Base-by-base conservation (phyloP, 2,888 invertebrate species). In the Synanthedon andrenaeformis region DNA sequence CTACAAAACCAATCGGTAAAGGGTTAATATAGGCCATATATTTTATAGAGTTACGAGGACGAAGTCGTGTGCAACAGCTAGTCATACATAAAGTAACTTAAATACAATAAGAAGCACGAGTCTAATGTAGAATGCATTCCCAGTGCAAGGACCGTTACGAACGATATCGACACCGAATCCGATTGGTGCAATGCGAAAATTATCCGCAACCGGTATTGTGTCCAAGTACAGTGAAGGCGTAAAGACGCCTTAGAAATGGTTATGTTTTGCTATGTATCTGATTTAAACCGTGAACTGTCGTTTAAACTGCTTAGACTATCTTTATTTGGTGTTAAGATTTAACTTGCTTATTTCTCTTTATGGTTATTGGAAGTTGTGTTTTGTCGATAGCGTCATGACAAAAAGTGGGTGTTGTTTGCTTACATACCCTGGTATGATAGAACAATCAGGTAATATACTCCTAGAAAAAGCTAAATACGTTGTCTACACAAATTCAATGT, bases 151-250 rank as follows among this genome's bases (percentile, higher is more conserved):
- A 83, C 83, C 82, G 81, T 85, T 83, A 82, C 76, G 62, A 72
- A 67, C 71, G 75, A 77, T 79, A 82, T 82, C 78, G 76, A 73
- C 70, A 76, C 72, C 74, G 74, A 79, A 81, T 78, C 75, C 76
- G 77, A 83, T 82, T 79, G 76, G 67, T 69, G 79, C 82, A 82
- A 79, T 80, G 82, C 77, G 82, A 85, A 84, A 83, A 84, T 81
- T 83, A 84, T 82, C 80, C 77, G 66, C 73, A 71, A 66, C 64
- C 58, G 58, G 63, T 62, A 58, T 56, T 55, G 59, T 59, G 57
- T 62, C 63, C 60, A 64, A 65, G 71, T 74, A 74, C 69, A 72
- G 72, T 72, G 76, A 74, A 79, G 79, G 82, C 80, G 81, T 81
- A 74, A 79, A 79, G 74, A 71, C 74, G 68, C 67, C 74, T 74